phyloP scores from a whole-genome alignment of 1,140 invertebrate genomes.

The Drosophila ogumai region DNA sequence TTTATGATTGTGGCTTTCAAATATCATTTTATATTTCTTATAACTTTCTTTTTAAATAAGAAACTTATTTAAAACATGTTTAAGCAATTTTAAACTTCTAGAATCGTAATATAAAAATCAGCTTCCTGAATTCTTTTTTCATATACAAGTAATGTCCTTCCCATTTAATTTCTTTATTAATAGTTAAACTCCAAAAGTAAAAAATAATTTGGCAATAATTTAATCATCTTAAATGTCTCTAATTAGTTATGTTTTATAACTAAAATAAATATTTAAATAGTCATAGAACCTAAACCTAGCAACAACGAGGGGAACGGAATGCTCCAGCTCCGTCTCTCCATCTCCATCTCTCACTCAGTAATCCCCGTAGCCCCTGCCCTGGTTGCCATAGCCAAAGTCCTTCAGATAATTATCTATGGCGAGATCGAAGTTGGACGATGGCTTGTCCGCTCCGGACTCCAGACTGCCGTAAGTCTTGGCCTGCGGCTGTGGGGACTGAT shows the following conservation, averaged over 20 bases:
- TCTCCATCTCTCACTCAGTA: constrained; percentile 27
- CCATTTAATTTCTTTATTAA: not conserved
- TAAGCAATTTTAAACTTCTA: not conserved
- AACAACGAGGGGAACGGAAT: constrained; percentile 38
- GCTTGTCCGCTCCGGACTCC: constrained; percentile 44
- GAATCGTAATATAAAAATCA: not conserved
- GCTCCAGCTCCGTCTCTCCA: not conserved
- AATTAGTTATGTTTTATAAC: constrained; percentile 10
- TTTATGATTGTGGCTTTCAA: not conserved
- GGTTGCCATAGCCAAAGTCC: constrained; percentile 74
- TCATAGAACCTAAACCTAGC: constrained; percentile 48
- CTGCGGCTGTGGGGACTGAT: constrained; percentile 26
- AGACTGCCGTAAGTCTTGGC: constrained; percentile 43
- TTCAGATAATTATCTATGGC: constrained; percentile 76
- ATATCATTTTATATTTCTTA: not conserved
- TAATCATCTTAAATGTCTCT: constrained; percentile 31
- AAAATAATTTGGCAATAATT: constrained; percentile 9
- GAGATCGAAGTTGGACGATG: constrained; percentile 60
- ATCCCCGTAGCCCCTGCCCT: constrained; percentile 60
- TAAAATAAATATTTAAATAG: constrained; percentile 24
- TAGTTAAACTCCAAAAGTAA: not conserved
- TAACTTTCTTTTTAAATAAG: not conserved
- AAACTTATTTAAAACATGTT: not conserved
- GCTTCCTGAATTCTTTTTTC: not conserved
- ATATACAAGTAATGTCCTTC: not conserved